Conservation (phyloP, 2,113 vertebrate genomes). For the Lepus americanus region DNA sequence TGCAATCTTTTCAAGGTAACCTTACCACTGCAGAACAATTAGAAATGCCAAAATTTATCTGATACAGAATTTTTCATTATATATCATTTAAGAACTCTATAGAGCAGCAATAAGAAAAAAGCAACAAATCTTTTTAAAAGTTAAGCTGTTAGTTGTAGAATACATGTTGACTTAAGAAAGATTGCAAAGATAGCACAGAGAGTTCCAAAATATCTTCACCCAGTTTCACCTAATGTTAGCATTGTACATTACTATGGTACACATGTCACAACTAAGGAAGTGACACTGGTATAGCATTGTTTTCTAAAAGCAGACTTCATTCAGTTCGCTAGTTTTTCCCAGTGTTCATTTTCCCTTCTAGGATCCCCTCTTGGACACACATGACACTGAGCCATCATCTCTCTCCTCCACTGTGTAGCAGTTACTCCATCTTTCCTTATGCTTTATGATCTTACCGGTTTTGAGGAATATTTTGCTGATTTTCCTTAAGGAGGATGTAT, state of each 20-base stretch:
- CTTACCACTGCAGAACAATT: not conserved
- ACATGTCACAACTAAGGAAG: not conserved
- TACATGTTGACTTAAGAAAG: slow-evolving; percentile 6
- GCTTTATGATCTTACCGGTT: not conserved
- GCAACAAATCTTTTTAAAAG: not conserved
- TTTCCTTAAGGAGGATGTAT: not conserved
- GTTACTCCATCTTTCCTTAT: not conserved
- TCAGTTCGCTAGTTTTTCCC: not conserved
- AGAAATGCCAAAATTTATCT: slow-evolving; percentile 44
- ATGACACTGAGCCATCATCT: not conserved
- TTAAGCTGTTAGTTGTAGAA: not conserved
- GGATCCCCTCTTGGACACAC: not conserved
- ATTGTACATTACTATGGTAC: not conserved
- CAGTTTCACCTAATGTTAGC: not conserved
- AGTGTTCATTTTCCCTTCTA: not conserved
- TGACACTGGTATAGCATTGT: not conserved
- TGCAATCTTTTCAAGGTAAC: slow-evolving; percentile 31
- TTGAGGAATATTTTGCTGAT: not conserved
- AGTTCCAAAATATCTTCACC: not conserved
- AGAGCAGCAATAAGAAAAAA: not conserved
- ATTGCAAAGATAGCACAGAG: not conserved
- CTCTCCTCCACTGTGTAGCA: not conserved
- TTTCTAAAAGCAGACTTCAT: not conserved
- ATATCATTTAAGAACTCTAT: not conserved
- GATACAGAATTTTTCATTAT: not conserved